Evolutionary conservation across 2,113 vertebrate species (phyloP).

Genomic region (pig (Sus scrofa)): T2T-Sscrofa CM000813.6:135180001-135180500

Average conservation of each 20-base stretch:
- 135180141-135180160: neutral
- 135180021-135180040: too few relatives aligned
- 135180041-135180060: too few relatives aligned
- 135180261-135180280: neutral
- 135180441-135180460: neutral
- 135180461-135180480: neutral
- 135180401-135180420: neutral
- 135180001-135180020: too few relatives aligned
- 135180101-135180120: neutral
- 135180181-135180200: neutral
- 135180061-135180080: too few relatives aligned
- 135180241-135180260: neutral
- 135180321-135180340: neutral
- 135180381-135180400: neutral
- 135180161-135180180: neutral
- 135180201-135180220: neutral
- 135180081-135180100: neutral
- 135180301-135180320: neutral
- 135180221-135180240: neutral
- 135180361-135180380: constrained; percentile 1
- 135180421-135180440: neutral
- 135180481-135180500: neutral
- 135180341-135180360: neutral
- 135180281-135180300: neutral
- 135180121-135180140: neutral